Conservation (phyloP, 1,140 invertebrate species). For the Drosophila baimaii region DNA sequence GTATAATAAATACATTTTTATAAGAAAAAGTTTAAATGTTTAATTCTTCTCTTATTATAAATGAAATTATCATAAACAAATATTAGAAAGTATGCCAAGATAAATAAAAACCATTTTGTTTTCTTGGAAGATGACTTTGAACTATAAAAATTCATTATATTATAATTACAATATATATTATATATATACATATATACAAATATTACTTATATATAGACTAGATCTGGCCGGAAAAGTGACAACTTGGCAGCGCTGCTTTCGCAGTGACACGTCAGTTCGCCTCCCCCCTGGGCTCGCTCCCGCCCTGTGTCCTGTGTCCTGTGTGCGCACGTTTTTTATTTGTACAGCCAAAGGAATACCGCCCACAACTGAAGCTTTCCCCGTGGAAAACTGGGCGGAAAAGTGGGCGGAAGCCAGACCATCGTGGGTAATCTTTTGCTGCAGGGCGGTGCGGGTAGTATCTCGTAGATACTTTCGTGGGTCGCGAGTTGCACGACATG, state of each 20-base stretch:
- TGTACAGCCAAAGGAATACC: conserved; percentile 29
- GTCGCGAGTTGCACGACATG: conserved; percentile 50
- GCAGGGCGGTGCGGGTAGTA: conserved; percentile 44
- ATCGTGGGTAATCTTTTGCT: conserved; percentile 18
- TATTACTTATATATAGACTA: background rate
- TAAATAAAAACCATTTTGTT: too few relatives aligned
- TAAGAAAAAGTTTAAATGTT: too few relatives aligned
- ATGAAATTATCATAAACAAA: too few relatives aligned
- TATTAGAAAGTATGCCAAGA: too few relatives aligned
- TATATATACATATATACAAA: too few relatives aligned
- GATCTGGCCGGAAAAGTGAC: background rate
- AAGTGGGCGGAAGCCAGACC: conserved; percentile 59
- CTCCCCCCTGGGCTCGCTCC: too few relatives aligned
- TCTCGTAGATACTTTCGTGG: conserved; percentile 69
- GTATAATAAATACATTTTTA: too few relatives aligned
- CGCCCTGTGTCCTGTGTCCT: conserved; percentile 31
- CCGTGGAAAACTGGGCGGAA: background rate
- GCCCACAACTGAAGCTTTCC: conserved; percentile 26
- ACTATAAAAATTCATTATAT: too few relatives aligned
- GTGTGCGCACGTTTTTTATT: conserved; percentile 60
- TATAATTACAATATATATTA: too few relatives aligned
- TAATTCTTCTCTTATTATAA: too few relatives aligned
- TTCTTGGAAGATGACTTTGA: too few relatives aligned
- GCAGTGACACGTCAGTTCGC: conserved; percentile 9
- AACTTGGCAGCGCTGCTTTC: background rate